Percentiles rank a stretch among this genome's conserved stretches.
Evolutionary conservation across 2,113 vertebrate genomes (phyloP).

Genomic region (Lampris incognitus): DNA sequence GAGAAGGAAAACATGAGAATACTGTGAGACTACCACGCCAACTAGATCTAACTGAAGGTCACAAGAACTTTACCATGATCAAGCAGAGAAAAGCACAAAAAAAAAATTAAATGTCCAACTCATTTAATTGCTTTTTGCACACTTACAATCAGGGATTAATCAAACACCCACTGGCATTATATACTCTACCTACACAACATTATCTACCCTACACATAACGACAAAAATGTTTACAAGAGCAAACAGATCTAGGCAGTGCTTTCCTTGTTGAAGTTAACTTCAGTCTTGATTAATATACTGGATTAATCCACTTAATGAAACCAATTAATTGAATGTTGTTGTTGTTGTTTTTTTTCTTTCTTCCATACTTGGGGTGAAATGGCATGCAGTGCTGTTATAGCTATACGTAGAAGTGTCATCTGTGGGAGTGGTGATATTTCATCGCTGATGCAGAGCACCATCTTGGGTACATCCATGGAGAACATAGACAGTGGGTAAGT

Average conservation of each 20-base stretch:
- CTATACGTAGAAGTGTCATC: constrained; percentile 61
- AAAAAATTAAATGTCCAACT: constrained; percentile 55
- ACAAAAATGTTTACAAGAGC: constrained; percentile 73
- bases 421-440: constrained; percentile 67
- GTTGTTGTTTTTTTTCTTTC: constrained; percentile 63
- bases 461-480: constrained; percentile 64
- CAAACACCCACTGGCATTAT: constrained; percentile 68
- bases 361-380: constrained; percentile 74
- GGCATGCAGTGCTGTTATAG: constrained; percentile 78
- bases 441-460: constrained; percentile 64
- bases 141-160: constrained; percentile 77
- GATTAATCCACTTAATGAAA: constrained; percentile 60
- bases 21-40: neutral
- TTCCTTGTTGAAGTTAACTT: constrained; percentile 33
- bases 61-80: constrained; percentile 24
- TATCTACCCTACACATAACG: constrained; percentile 72
- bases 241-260: constrained; percentile 76
- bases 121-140: constrained; percentile 82
- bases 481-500: constrained; percentile 56
- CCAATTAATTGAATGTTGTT: constrained; percentile 48
- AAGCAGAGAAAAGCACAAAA: constrained; percentile 10
- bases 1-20: neutral
- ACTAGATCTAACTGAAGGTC: neutral
- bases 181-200: constrained; percentile 72
- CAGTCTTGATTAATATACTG: constrained; percentile 36